These are phyloP conservation scores for Pachycephus smyrnensis DNA, from an alignment of 2,888 invertebrate genomes.

Conservation along the genomic window DNA sequence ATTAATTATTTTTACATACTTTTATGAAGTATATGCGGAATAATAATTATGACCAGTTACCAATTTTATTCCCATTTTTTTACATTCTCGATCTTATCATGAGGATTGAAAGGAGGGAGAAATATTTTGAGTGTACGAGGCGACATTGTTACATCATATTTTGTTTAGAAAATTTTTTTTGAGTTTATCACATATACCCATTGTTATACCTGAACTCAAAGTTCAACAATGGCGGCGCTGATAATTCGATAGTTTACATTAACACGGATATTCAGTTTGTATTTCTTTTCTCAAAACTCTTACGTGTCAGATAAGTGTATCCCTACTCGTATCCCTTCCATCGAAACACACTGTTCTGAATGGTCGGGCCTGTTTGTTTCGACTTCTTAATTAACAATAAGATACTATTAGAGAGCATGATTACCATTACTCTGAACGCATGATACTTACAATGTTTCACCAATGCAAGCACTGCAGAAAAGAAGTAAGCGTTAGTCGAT, in stretches of 20 bases:
- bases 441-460: constrained; percentile 34
- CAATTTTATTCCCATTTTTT: background rate
- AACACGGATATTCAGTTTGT: background rate
- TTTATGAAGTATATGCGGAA: background rate
- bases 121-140: background rate
- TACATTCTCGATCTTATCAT: background rate
- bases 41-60: background rate
- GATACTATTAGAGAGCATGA: constrained; percentile 35
- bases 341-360: constrained; percentile 20
- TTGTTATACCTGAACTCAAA: background rate
- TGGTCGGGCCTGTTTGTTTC: constrained; percentile 35
- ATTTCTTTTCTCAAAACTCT: constrained; percentile 60
- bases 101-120: background rate
- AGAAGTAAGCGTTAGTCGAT: background rate
- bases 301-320: constrained; percentile 61
- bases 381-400: constrained; percentile 34
- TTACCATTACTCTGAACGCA: constrained; percentile 36
- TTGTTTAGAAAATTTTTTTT: background rate
- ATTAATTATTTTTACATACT: background rate
- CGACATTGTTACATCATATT: background rate
- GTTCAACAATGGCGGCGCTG: background rate
- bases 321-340: background rate
- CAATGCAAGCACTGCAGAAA: constrained; percentile 31
- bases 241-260: background rate
- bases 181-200: background rate